Evolutionary conservation across 2,888 invertebrate species (phyloP).

Genomic region (Caenorhabditis sp.): DNA sequence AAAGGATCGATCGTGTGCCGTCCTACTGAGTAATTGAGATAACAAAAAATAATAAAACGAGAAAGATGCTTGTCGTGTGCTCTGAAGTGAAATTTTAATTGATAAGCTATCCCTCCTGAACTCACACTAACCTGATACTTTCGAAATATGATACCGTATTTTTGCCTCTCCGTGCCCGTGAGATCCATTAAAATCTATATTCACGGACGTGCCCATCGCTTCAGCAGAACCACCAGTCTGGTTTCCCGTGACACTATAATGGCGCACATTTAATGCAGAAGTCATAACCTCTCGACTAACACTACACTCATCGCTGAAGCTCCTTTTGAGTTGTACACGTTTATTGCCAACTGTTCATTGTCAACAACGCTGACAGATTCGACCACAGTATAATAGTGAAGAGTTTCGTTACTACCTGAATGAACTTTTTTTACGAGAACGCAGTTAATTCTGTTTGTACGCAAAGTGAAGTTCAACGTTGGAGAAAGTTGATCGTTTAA

Average conservation of each 20-base stretch:
- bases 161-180: constrained; percentile 27
- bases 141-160: constrained; percentile 49
- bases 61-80: too few species aligned
- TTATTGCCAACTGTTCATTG: constrained; percentile 38
- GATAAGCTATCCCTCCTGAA: too few species aligned
- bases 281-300: constrained; percentile 5
- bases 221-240: constrained; percentile 49
- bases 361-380: constrained; percentile 45
- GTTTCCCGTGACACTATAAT: constrained; percentile 48
- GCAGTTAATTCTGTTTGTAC: neutral
- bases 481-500: constrained; percentile 18
- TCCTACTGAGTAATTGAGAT: too few species aligned
- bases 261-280: neutral
- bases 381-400: constrained; percentile 40
- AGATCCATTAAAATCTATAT: constrained; percentile 31
- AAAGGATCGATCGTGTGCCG: too few species aligned
- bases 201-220: constrained; percentile 38
- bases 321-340: constrained; percentile 30
- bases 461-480: constrained; percentile 30
- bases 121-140: constrained; percentile 23
- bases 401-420: constrained; percentile 38
- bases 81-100: too few species aligned
- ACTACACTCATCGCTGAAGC: constrained; percentile 48
- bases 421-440: neutral
- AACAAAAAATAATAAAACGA: too few species aligned